Conservation (phyloP, 2,113 vertebrate genomes). For the Hypomesus transpacificus region DNA sequence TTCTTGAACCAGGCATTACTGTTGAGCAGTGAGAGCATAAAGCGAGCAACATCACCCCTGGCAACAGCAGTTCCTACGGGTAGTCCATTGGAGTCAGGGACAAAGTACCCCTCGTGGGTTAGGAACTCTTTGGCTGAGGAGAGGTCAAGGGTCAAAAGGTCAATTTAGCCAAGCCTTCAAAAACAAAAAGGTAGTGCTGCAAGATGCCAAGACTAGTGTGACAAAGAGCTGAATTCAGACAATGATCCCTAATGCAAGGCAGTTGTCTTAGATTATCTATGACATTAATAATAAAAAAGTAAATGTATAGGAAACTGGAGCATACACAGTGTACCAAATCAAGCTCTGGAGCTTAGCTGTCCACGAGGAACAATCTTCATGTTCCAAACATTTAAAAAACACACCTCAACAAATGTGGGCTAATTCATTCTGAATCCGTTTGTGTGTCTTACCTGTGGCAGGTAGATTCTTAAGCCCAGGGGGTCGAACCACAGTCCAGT, state of each 20-base stretch:
- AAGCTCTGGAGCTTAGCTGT: too few relatives aligned
- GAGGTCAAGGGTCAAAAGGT: background rate
- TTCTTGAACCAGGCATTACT: slow-evolving; percentile 69
- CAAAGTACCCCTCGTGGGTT: slow-evolving; percentile 70
- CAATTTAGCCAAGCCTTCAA: background rate
- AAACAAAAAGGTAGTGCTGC: background rate
- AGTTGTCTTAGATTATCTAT: too few relatives aligned
- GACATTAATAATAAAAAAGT: too few relatives aligned
- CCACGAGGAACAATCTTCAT: background rate
- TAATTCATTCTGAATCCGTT: background rate
- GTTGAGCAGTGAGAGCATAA: slow-evolving; percentile 69
- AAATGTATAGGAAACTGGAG: too few relatives aligned
- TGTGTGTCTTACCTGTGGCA: slow-evolving; percentile 61
- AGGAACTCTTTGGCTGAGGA: slow-evolving; percentile 69
- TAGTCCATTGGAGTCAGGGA: slow-evolving; percentile 52
- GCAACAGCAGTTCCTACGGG: slow-evolving; percentile 49
- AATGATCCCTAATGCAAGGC: too few relatives aligned
- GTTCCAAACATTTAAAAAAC: background rate
- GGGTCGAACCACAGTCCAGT: slow-evolving; percentile 75
- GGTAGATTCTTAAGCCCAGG: slow-evolving; percentile 73
- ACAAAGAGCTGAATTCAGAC: too few relatives aligned
- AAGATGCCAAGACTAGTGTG: too few relatives aligned
- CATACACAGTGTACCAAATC: too few relatives aligned
- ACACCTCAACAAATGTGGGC: background rate
- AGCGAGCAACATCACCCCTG: slow-evolving; percentile 67